Conservation (phyloP, 1,140 invertebrate species). For the Atta colombica region DNA sequence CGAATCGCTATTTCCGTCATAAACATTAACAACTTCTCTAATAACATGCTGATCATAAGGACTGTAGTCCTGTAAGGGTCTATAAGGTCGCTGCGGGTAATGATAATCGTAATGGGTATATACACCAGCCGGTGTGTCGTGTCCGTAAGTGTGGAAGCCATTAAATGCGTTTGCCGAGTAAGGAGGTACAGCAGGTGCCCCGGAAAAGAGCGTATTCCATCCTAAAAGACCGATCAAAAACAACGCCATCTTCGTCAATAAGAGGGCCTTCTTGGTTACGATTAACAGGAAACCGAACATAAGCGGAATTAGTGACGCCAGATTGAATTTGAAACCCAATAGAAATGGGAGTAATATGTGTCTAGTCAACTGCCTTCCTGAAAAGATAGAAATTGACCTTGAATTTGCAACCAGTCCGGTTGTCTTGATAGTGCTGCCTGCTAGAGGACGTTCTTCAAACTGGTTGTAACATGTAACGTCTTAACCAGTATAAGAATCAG, state of each 20-base stretch:
- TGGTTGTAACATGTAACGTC: constrained; percentile 13
- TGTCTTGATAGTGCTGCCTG: constrained; percentile 83
- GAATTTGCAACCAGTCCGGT: constrained; percentile 30
- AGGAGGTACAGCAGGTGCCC: constrained; percentile 39
- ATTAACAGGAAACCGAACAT: constrained; percentile 90
- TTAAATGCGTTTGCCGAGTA: constrained; percentile 63
- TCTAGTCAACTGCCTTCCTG: constrained; percentile 90
- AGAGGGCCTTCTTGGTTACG: constrained; percentile 91
- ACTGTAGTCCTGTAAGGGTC: constrained; percentile 52
- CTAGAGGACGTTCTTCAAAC: constrained; percentile 76
- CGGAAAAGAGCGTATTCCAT: constrained; percentile 80
- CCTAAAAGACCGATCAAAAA: constrained; percentile 90
- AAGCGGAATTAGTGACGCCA: constrained; percentile 90
- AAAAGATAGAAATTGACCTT: constrained; percentile 81
- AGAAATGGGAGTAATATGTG: constrained; percentile 91
- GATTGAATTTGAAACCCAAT: constrained; percentile 92
- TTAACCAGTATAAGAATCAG: constrained; percentile 60
- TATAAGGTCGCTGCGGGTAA: constrained; percentile 64
- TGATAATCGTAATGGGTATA: constrained; percentile 73
- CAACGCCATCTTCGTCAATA: constrained; percentile 91
- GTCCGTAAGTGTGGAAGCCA: constrained; percentile 51
- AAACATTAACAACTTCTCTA: constrained; percentile 83
- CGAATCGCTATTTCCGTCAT: constrained; percentile 70
- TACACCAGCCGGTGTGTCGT: constrained; percentile 52
- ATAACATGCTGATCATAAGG: constrained; percentile 83